Evolutionary conservation across 1,140 invertebrate genomes (phyloP), one percentile per base, ranked within the genome.

Genomic region (Amyelois transitella): DNA sequence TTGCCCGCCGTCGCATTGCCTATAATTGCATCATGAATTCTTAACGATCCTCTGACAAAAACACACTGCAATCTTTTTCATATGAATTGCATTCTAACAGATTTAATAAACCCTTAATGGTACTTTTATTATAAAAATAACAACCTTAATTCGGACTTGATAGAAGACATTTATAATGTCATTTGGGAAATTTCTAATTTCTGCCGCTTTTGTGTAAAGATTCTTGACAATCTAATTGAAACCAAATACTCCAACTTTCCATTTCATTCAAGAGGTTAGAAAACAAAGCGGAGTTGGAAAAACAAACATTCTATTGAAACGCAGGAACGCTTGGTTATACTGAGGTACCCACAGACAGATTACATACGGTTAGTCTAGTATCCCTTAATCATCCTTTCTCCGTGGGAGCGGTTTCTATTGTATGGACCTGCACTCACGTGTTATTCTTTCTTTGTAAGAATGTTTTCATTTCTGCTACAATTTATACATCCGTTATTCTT

Each of bases 341-440:
- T n/a, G n/a, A 38, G 32, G n/a, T 14, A 38, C 12, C 8, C 32
- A 2, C 32, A n/a, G 32, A 14, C 5, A 38, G 32, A 38, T 38
- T 38, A 38, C 32, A 38, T 38, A 38, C n/a, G 32, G 32, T 14
- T 19, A 48, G 20, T 49, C 47, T 49, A 24, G 21, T 21, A 22
- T 49, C 18, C 47, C 18, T 49, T 21, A 21, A 17, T 19, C 21
- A 51, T 51, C 49, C 48, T 51, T 51, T 51, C 25, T 4, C 49
- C 24, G 49, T 49, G 49, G 24, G 49, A 51, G 38, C 21, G 45
- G 44, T 53, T 8, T n/a, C 51, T 5, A 53, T 43, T 45, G 44
- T 53, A 43, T 53, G 21, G 38, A 20, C 14, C n/a, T 14, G 12
- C 25, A 28, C 3, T 3, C n/a, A 8, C 8, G 24, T 53, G 43